Conservation (phyloP, 1,140 invertebrate species). For the Oryctes rhinoceros region DNA sequence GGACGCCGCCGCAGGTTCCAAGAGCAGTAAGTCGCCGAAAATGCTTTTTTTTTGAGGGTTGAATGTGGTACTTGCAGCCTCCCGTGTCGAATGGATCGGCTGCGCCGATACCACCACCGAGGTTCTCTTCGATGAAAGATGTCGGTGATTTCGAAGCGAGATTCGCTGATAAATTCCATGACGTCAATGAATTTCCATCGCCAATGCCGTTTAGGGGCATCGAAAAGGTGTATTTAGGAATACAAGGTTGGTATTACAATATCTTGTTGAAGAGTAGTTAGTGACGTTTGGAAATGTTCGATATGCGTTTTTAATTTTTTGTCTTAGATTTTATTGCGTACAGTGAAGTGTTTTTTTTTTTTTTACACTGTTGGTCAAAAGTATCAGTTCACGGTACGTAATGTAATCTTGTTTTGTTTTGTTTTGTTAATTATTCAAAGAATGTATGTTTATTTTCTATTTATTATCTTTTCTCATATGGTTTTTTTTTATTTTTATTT, state of each 20-base stretch:
- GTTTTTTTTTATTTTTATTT: slow-evolving; percentile 34
- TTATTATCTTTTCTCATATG: neutral
- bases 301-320: neutral
- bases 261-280: neutral
- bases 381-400: neutral
- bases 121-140: slow-evolving; percentile 56
- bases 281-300: too few species aligned
- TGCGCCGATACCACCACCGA: slow-evolving; percentile 57
- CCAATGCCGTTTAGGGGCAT: slow-evolving; percentile 55
- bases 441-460: neutral
- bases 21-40: slow-evolving; percentile 13
- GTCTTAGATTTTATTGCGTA: neutral
- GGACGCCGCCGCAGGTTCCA: slow-evolving; percentile 40
- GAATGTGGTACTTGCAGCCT: neutral
- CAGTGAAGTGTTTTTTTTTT: neutral
- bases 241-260: slow-evolving; percentile 51
- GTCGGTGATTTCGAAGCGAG: slow-evolving; percentile 53
- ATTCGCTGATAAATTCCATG: slow-evolving; percentile 53
- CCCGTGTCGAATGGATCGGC: slow-evolving; percentile 40
- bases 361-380: neutral
- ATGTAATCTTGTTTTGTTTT: neutral
- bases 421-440: neutral
- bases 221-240: slow-evolving; percentile 55
- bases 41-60: slow-evolving; percentile 9
- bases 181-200: slow-evolving; percentile 53